Conservation (phyloP, 2,113 vertebrate species). For the Seriola quinqueradiata region DNA sequence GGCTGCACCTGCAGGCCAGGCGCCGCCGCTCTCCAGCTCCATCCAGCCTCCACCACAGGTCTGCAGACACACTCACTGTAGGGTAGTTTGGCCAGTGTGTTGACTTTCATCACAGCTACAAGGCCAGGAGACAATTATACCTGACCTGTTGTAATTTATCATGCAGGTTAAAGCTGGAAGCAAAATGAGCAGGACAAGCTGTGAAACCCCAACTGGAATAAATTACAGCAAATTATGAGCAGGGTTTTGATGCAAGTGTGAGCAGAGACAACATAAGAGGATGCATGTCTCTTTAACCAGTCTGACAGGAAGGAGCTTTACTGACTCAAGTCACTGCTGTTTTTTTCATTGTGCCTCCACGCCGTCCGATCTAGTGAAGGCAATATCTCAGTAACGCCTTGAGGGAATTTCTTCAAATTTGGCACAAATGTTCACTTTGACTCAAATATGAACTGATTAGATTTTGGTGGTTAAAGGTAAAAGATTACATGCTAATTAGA, state of each 20-base stretch:
- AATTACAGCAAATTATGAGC: neutral
- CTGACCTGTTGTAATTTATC: neutral
- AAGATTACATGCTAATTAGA: too few relatives aligned
- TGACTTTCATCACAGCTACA: conserved; percentile 41
- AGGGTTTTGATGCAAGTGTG: neutral
- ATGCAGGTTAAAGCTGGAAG: neutral
- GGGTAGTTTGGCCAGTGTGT: conserved; percentile 26
- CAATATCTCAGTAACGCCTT: too few relatives aligned
- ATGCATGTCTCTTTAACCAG: neutral
- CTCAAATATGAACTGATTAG: too few relatives aligned
- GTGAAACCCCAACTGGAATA: neutral
- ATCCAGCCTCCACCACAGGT: conserved; percentile 49
- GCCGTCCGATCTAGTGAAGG: too few relatives aligned
- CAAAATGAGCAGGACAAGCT: neutral
- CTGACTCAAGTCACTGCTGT: neutral
- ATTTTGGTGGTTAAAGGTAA: too few relatives aligned
- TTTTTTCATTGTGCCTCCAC: too few relatives aligned
- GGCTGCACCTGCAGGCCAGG: conserved; percentile 91
- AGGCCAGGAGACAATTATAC: conserved; percentile 15
- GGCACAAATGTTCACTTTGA: too few relatives aligned
- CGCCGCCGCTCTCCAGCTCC: conserved; percentile 57
- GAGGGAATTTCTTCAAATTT: too few relatives aligned
- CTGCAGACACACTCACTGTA: conserved; percentile 56
- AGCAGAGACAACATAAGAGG: neutral
- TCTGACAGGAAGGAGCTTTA: neutral